Conservation (phyloP, 1,140 invertebrate species). For the Zelostemma sp. region DNA sequence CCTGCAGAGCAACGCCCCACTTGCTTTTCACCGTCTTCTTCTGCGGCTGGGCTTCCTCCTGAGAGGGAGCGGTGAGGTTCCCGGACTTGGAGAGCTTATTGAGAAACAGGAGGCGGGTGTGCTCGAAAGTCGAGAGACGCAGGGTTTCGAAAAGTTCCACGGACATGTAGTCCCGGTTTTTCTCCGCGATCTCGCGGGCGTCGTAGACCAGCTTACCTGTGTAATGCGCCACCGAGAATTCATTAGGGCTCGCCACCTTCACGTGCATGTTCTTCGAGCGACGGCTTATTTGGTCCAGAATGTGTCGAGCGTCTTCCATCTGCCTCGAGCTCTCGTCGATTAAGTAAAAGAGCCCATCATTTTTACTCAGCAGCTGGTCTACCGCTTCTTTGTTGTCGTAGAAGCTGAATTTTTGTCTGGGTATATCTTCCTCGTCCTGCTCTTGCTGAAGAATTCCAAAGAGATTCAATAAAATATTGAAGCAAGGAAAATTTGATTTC, state of each 20-base stretch:
- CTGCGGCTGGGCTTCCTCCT: slow-evolving; percentile 49
- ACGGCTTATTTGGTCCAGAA: slow-evolving; percentile 69
- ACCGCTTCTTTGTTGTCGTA: slow-evolving; percentile 90
- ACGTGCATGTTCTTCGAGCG: slow-evolving; percentile 64
- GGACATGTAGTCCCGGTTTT: slow-evolving; percentile 90
- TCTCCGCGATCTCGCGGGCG: slow-evolving; percentile 83
- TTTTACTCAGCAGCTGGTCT: slow-evolving; percentile 87
- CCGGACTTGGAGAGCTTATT: slow-evolving; percentile 89
- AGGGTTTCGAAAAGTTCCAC: slow-evolving; percentile 88
- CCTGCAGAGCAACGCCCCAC: slow-evolving; percentile 71
- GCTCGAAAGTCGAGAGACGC: slow-evolving; percentile 79
- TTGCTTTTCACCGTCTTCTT: slow-evolving; percentile 63
- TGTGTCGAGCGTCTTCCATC: slow-evolving; percentile 72
- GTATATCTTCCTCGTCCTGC: slow-evolving; percentile 84
- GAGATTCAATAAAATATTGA: too few species aligned
- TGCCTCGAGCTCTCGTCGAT: slow-evolving; percentile 90
- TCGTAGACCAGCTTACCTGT: slow-evolving; percentile 88
- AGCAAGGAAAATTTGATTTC: too few species aligned
- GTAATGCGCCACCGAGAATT: slow-evolving; percentile 86
- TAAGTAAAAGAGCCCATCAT: slow-evolving; percentile 86
- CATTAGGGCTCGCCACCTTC: slow-evolving; percentile 74
- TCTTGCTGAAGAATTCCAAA: slow-evolving; percentile 71
- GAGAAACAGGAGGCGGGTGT: slow-evolving; percentile 83
- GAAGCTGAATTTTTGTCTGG: slow-evolving; percentile 78
- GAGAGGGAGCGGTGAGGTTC: slow-evolving; percentile 73